Evolutionary conservation across 2,888 invertebrate genomes (phyloP).

Genomic region (Andrena chrysosceles): DNA sequence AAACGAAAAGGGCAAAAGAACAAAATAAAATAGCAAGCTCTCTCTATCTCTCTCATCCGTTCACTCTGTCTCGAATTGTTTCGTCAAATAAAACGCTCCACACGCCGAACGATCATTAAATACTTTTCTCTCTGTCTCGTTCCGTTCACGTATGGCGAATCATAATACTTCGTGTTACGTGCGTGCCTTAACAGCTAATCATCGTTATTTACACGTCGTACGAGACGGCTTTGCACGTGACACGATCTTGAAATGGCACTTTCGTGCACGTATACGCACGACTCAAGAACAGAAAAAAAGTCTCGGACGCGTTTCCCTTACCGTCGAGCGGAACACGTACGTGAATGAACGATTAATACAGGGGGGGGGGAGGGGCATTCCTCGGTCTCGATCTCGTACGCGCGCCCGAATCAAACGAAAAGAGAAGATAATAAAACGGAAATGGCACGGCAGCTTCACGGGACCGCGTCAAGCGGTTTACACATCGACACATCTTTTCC

Average conservation of each 20-base stretch:
- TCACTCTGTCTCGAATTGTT: conserved; percentile 18
- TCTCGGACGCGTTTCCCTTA: background rate
- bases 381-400: background rate
- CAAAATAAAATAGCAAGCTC: conserved; percentile 55
- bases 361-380: background rate
- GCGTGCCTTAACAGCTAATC: conserved; percentile 52
- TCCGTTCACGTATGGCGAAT: conserved; percentile 55
- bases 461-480: conserved; percentile 79
- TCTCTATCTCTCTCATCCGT: conserved; percentile 18
- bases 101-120: conserved; percentile 44
- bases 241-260: conserved; percentile 75
- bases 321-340: background rate
- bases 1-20: conserved; percentile 57
- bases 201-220: conserved; percentile 49
- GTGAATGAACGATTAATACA: conserved; percentile 22
- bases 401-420: conserved; percentile 31
- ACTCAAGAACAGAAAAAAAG: conserved; percentile 26
- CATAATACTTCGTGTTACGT: conserved; percentile 61
- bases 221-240: conserved; percentile 39
- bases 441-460: conserved; percentile 84
- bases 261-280: conserved; percentile 72
- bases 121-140: conserved; percentile 38
- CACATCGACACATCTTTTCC: conserved; percentile 32
- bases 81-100: conserved; percentile 18
- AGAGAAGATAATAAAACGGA: conserved; percentile 31